Conservation (phyloP, 2,797 vertebrate genomes). For the Danio choprae region DNA sequence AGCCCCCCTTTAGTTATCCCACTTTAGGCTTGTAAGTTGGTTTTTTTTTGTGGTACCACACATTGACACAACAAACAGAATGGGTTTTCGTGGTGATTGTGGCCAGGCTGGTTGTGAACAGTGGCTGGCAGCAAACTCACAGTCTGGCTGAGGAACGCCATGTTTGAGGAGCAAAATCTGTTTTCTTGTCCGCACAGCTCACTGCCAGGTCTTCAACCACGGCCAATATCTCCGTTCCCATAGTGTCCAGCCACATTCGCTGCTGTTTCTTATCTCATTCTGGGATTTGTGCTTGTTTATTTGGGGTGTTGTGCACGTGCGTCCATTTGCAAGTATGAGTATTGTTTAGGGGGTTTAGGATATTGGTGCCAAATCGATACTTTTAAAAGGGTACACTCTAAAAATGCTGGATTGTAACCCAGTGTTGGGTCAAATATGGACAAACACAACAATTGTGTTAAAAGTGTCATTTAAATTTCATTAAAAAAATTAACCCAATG, state of each 20-base stretch:
- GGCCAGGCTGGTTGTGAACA: slow-evolving; percentile 64
- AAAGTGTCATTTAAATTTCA: too few species aligned
- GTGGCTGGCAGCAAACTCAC: slow-evolving; percentile 60
- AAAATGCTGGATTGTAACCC: too few species aligned
- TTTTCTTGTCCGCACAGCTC: slow-evolving; percentile 79
- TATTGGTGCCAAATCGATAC: too few species aligned
- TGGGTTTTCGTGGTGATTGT: slow-evolving; percentile 59
- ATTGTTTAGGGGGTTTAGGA: too few species aligned
- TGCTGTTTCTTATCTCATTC: slow-evolving; percentile 33
- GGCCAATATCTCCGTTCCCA: slow-evolving; percentile 83
- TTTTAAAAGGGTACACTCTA: too few species aligned
- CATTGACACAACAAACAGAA: slow-evolving; percentile 66
- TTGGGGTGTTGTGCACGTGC: not conserved
- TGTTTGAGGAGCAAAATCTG: slow-evolving; percentile 89
- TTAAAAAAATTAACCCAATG: too few species aligned
- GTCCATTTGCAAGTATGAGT: not conserved
- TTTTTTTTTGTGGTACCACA: slow-evolving; percentile 40
- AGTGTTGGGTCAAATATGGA: too few species aligned
- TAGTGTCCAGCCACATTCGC: slow-evolving; percentile 30
- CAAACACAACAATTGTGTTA: too few species aligned
- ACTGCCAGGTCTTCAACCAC: slow-evolving; percentile 88
- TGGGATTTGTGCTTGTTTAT: not conserved
- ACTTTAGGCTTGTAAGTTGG: slow-evolving; percentile 19
- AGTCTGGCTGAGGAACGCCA: slow-evolving; percentile 67
- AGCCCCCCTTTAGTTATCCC: slow-evolving; percentile 47